phyloP scores from a whole-genome alignment of 2,113 vertebrate genomes.

The Lepisosteus osseus region DNA sequence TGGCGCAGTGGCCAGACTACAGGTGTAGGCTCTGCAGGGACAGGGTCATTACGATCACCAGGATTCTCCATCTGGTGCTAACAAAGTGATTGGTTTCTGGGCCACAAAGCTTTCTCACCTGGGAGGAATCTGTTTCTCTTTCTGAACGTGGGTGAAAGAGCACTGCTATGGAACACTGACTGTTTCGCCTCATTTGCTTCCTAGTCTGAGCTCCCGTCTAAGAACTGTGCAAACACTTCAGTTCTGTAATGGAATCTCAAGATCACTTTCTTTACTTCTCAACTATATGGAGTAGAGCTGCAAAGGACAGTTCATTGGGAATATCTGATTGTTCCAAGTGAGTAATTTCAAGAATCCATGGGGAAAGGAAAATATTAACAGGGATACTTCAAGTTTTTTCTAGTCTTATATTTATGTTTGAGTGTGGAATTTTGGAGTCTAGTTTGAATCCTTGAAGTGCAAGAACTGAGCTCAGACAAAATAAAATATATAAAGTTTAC shows the following conservation, averaged over 20 bases:
- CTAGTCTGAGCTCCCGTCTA: background rate
- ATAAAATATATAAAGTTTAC: too few relatives aligned
- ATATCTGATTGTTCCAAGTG: too few relatives aligned
- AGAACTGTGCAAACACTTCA: background rate
- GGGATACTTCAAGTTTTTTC: too few relatives aligned
- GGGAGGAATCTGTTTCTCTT: conserved; percentile 2
- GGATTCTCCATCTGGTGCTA: conserved; percentile 39
- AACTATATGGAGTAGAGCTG: too few relatives aligned
- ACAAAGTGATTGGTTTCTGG: conserved; percentile 18
- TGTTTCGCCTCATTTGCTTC: background rate
- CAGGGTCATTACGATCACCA: conserved; percentile 28
- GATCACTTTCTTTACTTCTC: background rate
- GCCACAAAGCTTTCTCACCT: background rate
- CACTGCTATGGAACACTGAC: background rate
- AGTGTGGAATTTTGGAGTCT: too few relatives aligned
- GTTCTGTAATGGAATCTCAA: background rate
- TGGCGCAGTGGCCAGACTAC: conserved; percentile 32
- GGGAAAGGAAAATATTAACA: too few relatives aligned
- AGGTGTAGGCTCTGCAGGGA: conserved; percentile 30
- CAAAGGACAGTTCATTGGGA: too few relatives aligned
- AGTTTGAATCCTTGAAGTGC: too few relatives aligned
- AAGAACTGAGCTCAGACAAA: too few relatives aligned
- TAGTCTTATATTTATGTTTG: too few relatives aligned
- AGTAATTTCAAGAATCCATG: too few relatives aligned
- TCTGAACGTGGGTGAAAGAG: background rate